A percentile compares a stretch with the other conserved stretches of the same genome.
phyloP scores from a whole-genome alignment of 2,797 vertebrate species.

The Tarsius wallacei region DNA sequence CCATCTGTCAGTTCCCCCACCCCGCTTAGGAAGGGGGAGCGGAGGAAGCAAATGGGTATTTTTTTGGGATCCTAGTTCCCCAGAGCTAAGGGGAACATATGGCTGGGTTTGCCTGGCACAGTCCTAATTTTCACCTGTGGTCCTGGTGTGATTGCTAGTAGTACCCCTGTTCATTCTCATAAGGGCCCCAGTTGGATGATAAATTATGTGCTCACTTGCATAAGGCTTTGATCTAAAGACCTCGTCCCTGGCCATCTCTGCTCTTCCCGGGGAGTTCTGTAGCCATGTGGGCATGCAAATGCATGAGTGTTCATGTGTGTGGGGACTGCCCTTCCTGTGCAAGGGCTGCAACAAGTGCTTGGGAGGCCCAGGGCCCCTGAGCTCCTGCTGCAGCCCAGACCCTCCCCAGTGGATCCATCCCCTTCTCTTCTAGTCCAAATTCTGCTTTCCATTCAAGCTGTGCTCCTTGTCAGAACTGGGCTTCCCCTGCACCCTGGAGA shows the following conservation, averaged over 20 bases:
- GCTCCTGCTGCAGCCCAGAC: neutral
- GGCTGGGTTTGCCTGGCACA: neutral
- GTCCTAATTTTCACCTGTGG: neutral
- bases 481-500: neutral
- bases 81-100: neutral
- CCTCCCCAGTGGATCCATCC: neutral
- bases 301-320: neutral
- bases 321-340: neutral
- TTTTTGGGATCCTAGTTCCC: neutral
- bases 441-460: neutral
- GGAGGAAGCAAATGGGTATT: neutral
- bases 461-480: neutral
- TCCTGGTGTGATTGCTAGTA: neutral
- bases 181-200: neutral
- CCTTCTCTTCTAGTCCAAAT: neutral
- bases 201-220: neutral
- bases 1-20: neutral
- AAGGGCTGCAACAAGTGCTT: neutral
- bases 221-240: constrained; percentile 1
- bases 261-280: neutral
- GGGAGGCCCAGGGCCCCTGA: neutral
- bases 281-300: neutral
- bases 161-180: neutral
- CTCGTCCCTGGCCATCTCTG: neutral
- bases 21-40: neutral